Conservation (phyloP, 92 coral and sea anemone species). For the Porites evermanni region DNA sequence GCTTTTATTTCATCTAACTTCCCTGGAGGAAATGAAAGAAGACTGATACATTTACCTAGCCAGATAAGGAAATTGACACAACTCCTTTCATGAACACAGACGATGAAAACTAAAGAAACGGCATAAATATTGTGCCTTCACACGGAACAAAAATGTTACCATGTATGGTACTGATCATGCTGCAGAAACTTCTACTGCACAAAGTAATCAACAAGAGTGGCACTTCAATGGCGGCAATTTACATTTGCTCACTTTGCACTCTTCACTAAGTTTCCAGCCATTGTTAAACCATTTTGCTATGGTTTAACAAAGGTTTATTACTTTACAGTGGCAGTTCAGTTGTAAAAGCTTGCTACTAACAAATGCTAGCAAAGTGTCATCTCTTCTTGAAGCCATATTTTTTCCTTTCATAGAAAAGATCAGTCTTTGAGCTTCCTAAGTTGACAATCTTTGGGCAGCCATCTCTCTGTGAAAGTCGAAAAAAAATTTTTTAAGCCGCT, state of each 20-base stretch:
- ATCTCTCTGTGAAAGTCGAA: constrained; percentile 82
- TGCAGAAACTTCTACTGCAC: too few relatives aligned
- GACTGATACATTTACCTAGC: not conserved
- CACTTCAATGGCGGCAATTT: too few relatives aligned
- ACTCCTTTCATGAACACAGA: not conserved
- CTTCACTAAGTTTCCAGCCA: not conserved
- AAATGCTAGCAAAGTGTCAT: constrained; percentile 29
- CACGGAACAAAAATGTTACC: too few relatives aligned
- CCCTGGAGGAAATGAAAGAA: not conserved
- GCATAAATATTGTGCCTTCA: too few relatives aligned
- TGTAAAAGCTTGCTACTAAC: not conserved
- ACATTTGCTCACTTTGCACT: not conserved
- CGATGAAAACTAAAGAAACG: too few relatives aligned
- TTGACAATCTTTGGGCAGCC: constrained; percentile 99
- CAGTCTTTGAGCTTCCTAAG: constrained; percentile 98
- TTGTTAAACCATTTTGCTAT: not conserved
- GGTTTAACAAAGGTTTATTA: not conserved
- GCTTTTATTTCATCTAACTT: not conserved
- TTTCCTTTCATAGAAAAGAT: constrained; percentile 97
- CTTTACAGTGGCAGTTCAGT: not conserved
- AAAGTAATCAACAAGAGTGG: too few relatives aligned
- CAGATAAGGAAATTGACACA: not conserved
- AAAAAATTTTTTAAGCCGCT: not conserved
- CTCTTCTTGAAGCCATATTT: constrained; percentile 99
- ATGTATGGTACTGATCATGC: too few relatives aligned